Conservation (phyloP, 2,113 vertebrate genomes). For the Nothobranchius kuhntae region DNA sequence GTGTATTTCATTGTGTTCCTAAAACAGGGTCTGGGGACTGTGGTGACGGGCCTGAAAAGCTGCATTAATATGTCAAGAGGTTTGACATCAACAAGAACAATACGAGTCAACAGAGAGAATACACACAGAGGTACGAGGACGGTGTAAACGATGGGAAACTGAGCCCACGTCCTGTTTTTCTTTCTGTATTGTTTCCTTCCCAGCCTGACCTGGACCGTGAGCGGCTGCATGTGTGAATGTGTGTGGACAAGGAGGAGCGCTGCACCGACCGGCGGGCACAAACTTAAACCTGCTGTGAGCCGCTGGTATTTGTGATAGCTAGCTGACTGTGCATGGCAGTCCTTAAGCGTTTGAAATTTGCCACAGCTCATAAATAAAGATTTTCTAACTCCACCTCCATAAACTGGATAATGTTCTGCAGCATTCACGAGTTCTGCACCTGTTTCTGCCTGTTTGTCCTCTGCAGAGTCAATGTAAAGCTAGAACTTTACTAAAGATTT, state of each 20-base stretch:
- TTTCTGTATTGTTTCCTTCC: constrained; percentile 79
- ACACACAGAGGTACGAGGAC: constrained; percentile 27
- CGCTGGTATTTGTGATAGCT: too few species aligned
- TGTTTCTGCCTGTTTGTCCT: constrained; percentile 8
- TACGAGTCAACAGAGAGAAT: constrained; percentile 51
- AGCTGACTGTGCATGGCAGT: background rate
- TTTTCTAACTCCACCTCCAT: constrained; percentile 15
- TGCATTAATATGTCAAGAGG: constrained; percentile 74
- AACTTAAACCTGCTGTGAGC: constrained; percentile 10
- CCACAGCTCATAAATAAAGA: constrained; percentile 17
- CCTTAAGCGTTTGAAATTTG: constrained; percentile 16
- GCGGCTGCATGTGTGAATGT: constrained; percentile 30
- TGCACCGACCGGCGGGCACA: background rate
- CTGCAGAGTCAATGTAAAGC: background rate
- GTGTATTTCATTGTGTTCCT: constrained; percentile 71
- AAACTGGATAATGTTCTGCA: background rate
- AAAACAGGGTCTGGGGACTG: constrained; percentile 40
- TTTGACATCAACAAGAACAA: constrained; percentile 75
- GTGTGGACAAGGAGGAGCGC: background rate
- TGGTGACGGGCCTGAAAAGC: constrained; percentile 48
- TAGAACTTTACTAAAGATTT: background rate
- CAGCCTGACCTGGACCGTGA: constrained; percentile 28
- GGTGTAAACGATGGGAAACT: constrained; percentile 68
- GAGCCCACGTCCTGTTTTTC: constrained; percentile 77
- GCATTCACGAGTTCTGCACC: constrained; percentile 14